Base-by-base conservation (phyloP, 1,140 invertebrate genomes). In the Caenorhabditis tropicalis region DNA sequence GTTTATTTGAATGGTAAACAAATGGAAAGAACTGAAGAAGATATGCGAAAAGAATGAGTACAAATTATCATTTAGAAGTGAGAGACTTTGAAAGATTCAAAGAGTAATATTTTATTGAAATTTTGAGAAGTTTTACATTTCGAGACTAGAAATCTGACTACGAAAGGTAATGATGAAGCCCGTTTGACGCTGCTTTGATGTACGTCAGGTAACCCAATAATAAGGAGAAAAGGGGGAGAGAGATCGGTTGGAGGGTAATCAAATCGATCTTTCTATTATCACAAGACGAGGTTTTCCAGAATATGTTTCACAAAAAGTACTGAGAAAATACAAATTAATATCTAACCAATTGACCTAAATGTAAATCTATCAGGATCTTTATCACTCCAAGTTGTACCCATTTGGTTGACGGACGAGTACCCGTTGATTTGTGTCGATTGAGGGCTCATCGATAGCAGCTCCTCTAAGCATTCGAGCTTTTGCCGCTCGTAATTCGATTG, bases 381-480 rank as follows among this genome's bases (percentile, higher is more conserved):
- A 43, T 43, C n/a, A 74, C 29, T 74, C 65, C 65, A 74, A 43
- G 43, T 74, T 74, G 36, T 74, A 74, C 21, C 65, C 65, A n/a
- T 74, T 74, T 4, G 65, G 65, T 24, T 74, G 65, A 33, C 65
- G 33, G 29, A 74, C 65, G 19, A 74, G 65, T 10, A 74, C 65
- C 21, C 65, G 33, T 43, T 74, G 65, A 74, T 74, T 74, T 24
- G 65, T 74, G 3, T 74, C 65, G 6, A 74, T 74, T 74, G 65
- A 74, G 43, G 65, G 36, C n/a, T 74, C 65, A 31, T 74, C 65
- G 65, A 74, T 74, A 6, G 65, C 65, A 12, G 65, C 33, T 27
- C 65, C 65, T 24, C 65, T 33, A 10, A 74, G 65, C 65, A 74
- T 74, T 74, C 65, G 29, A 46, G 65, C 65, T 74, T 74, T 74